Evolutionary conservation across 2,113 vertebrate genomes (phyloP).

Genomic region (Acinonyx jubatus): DNA sequence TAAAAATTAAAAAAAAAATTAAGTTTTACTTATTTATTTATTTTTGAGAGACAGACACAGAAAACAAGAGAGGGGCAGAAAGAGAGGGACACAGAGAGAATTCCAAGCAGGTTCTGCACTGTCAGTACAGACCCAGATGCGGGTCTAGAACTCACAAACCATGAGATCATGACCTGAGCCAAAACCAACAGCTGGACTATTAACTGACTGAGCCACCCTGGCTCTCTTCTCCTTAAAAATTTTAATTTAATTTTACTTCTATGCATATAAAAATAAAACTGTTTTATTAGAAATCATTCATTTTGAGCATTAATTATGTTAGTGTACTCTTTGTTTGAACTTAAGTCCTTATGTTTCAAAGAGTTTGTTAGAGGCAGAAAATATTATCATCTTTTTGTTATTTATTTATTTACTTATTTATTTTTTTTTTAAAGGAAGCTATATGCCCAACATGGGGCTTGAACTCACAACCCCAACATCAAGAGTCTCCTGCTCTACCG

Average conservation of each 20-base stretch:
- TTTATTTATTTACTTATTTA: not conserved
- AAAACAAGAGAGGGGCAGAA: too few species aligned
- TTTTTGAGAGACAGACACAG: too few species aligned
- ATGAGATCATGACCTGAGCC: too few species aligned
- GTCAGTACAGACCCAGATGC: too few species aligned
- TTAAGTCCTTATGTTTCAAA: slow-evolving; percentile 21
- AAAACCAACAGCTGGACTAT: too few species aligned
- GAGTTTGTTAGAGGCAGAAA: not conserved
- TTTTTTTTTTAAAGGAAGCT: not conserved
- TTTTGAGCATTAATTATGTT: not conserved
- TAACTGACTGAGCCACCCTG: too few species aligned
- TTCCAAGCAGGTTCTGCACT: too few species aligned
- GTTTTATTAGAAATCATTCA: not conserved
- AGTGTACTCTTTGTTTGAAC: not conserved
- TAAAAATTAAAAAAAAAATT: not conserved
- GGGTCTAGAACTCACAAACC: too few species aligned
- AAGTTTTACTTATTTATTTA: too few species aligned
- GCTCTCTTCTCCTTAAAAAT: not conserved
- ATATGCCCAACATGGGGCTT: not conserved
- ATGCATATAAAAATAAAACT: not conserved
- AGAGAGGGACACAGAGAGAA: too few species aligned
- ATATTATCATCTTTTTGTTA: not conserved
- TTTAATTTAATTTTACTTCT: not conserved
- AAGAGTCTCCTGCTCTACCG: not conserved
- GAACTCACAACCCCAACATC: not conserved